Conservation (phyloP, 2,797 vertebrate genomes). For the Numenius phaeopus region DNA sequence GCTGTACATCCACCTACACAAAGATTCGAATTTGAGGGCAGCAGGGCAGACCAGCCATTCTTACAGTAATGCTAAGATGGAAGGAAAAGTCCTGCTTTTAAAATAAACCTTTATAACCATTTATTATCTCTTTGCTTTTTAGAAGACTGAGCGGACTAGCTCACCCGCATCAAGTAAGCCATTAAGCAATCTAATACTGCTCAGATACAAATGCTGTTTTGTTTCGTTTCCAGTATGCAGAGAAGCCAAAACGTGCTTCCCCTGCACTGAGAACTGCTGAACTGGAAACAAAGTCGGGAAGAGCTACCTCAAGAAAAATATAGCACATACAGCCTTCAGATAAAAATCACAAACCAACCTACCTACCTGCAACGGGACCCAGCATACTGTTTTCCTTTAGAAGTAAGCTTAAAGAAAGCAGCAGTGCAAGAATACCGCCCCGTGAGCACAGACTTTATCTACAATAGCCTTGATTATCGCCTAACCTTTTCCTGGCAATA, state of each 20-base stretch:
- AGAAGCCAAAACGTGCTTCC: constrained; percentile 16
- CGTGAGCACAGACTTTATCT: constrained; percentile 23
- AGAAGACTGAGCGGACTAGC: background rate
- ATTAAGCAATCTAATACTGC: background rate
- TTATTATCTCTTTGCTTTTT: background rate
- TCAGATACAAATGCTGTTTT: background rate
- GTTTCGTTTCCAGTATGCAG: background rate
- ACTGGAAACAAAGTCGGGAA: background rate
- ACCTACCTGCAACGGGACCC: background rate
- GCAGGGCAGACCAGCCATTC: background rate
- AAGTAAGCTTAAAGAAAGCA: background rate
- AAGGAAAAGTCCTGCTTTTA: background rate
- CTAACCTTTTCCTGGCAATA: background rate
- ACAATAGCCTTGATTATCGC: background rate
- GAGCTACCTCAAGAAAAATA: constrained; percentile 10
- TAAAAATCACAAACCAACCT: background rate
- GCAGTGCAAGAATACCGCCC: background rate
- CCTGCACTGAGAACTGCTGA: constrained; percentile 16
- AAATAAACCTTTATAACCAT: background rate
- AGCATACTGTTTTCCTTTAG: background rate
- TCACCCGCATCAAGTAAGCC: background rate
- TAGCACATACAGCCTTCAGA: background rate
- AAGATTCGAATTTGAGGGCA: background rate
- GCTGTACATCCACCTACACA: background rate
- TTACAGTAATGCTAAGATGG: background rate